These are phyloP conservation scores for Herpailurus yagouaroundi DNA, from an alignment of 2,113 vertebrate genomes.

Conservation along the genomic window DNA sequence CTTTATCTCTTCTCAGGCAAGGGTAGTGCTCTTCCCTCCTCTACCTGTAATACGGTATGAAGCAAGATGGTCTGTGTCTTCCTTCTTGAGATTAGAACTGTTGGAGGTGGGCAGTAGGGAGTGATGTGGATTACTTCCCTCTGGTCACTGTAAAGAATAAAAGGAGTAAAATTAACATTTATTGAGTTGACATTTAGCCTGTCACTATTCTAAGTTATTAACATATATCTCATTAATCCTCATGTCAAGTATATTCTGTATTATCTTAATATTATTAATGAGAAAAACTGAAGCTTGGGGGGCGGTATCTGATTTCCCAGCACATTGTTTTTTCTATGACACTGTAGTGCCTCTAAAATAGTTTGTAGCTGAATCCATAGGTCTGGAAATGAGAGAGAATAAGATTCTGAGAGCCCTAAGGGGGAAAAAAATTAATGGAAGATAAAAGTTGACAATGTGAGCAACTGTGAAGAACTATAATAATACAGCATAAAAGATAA, in stretches of 20 bases:
- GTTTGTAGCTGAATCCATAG: not conserved
- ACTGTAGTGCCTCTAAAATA: constrained; percentile 2
- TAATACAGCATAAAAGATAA: constrained; percentile 5
- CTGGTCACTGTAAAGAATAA: not conserved
- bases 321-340: not conserved
- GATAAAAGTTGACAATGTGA: constrained; percentile 30
- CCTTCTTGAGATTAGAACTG: not conserved
- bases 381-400: constrained; percentile 21
- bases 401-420: not conserved
- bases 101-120: not conserved
- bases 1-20: not conserved
- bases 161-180: not conserved
- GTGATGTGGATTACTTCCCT: not conserved
- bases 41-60: not conserved
- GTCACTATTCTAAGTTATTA: not conserved
- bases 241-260: not conserved
- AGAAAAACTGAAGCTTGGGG: not conserved
- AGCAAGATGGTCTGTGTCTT: not conserved
- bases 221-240: not conserved
- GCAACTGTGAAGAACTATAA: not conserved
- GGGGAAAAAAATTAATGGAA: not conserved
- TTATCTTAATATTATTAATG: constrained; percentile 32
- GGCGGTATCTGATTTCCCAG: not conserved
- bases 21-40: not conserved
- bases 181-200: not conserved